Base-by-base conservation (phyloP, 2,888 invertebrate genomes). In the Belgica antarctica region DNA sequence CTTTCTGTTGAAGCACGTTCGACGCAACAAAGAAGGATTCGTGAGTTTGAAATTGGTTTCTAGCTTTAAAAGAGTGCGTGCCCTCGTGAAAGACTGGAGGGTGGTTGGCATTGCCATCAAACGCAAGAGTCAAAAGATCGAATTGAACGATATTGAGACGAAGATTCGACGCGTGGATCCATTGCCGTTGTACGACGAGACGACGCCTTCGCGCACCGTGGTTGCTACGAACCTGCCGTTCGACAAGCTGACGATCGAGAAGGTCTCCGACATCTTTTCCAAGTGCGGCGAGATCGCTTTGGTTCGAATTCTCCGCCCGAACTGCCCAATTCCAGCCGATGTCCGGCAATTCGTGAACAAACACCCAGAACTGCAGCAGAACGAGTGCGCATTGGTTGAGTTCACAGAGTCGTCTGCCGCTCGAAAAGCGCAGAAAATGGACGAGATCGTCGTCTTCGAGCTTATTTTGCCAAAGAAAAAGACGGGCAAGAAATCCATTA, bases 21-120 rank as follows among this genome's bases (percentile, higher is more conserved):
- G 93, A 71, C 85, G 96, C 69, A 96, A 96, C 80, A 96, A 95
- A 80, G 95, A 95, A 80, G 96, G 96, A 19, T 96, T 90, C 80
- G 96, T 97, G 15, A 95, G 94, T 69, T 82, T 97, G 68, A 97
- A 96, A 79, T 83, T 97, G 71, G 93, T 97, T 73, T 94, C 96
- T 12, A 95, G 95, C 76, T 96, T 97, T 79, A 94, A 96, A 77
- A 87, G 94, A 72, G 94, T 97, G 52, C 96, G 96, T 76, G 93
- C 94, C 76, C 81, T 96, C 71, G 94, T 95, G 12, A 92, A 94
- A 77, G 96, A 96, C 78, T 96, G 95, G 92, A 85, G 94, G 73
- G 90, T 92, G 22, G 95, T 96, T 8, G 94, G 95, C 1, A 88
- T 89, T 76, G 92, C 95, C 31, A 82, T 96, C 73, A 84, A 87